A percentile compares a stretch with the other conserved stretches of the same genome.
Evolutionary conservation across 1,140 invertebrate species (phyloP).

Genomic region (Drosophila repletoides): DNA sequence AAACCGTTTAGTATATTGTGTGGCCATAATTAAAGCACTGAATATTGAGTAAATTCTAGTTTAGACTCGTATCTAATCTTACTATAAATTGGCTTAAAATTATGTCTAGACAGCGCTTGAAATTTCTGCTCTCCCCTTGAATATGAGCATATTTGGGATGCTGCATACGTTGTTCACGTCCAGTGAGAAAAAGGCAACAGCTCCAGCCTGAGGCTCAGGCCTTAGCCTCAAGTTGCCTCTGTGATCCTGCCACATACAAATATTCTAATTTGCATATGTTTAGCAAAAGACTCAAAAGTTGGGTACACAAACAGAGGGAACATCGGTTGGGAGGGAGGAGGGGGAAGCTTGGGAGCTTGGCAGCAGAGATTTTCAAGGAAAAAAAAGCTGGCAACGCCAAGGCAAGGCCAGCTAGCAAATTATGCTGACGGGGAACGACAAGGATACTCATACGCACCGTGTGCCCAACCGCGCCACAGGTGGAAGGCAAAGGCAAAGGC

Average conservation of each 20-base stretch:
- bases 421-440: slow-evolving; percentile 13
- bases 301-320: not conserved
- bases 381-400: slow-evolving; percentile 22
- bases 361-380: slow-evolving; percentile 28
- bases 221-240: slow-evolving; percentile 8
- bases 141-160: slow-evolving; percentile 37
- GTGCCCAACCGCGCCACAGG: slow-evolving; percentile 72
- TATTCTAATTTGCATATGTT: slow-evolving; percentile 77
- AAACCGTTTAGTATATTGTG: too few relatives aligned
- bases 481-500: too few relatives aligned
- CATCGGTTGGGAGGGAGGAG: not conserved
- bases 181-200: slow-evolving; percentile 11
- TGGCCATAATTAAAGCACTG: slow-evolving; percentile 8
- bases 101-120: slow-evolving; percentile 57
- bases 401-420: slow-evolving; percentile 25
- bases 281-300: slow-evolving; percentile 41
- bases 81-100: slow-evolving; percentile 50
- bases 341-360: too few relatives aligned
- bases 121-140: not conserved
- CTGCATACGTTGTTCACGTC: slow-evolving; percentile 45
- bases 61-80: slow-evolving; percentile 14
- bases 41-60: slow-evolving; percentile 2
- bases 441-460: slow-evolving; percentile 50
- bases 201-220: not conserved
- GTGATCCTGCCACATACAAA: slow-evolving; percentile 66